These are phyloP conservation scores for Triplophysa bombifrons DNA, from an alignment of 2,797 vertebrate species.

Conservation along the genomic window DNA sequence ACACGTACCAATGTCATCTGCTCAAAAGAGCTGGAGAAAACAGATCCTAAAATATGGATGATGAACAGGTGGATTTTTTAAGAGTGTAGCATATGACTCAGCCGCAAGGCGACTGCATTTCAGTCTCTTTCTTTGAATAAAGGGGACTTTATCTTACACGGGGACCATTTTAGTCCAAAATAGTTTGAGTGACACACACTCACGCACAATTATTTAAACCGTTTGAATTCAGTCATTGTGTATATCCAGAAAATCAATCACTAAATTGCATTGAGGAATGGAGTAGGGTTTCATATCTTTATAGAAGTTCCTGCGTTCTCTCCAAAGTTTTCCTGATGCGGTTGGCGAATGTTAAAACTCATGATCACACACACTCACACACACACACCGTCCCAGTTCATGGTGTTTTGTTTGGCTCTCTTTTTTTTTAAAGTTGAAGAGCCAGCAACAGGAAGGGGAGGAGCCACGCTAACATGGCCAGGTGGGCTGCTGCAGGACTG, in stretches of 20 bases:
- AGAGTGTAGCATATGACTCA: background rate
- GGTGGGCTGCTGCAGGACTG: slow-evolving; percentile 52
- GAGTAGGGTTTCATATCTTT: slow-evolving; percentile 24
- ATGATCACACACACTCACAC: slow-evolving; percentile 41
- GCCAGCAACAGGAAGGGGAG: slow-evolving; percentile 56
- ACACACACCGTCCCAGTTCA: slow-evolving; percentile 45
- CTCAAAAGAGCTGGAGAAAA: slow-evolving; percentile 44
- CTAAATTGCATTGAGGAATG: slow-evolving; percentile 44
- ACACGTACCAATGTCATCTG: slow-evolving; percentile 33
- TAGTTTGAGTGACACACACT: background rate
- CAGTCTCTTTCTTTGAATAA: background rate
- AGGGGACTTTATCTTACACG: slow-evolving; percentile 23
- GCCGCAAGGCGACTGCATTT: slow-evolving; percentile 3
- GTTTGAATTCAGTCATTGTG: slow-evolving; percentile 37
- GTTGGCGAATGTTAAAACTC: slow-evolving; percentile 39
- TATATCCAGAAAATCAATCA: slow-evolving; percentile 46
- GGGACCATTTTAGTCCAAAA: slow-evolving; percentile 25
- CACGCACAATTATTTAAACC: slow-evolving; percentile 25
- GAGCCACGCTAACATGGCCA: slow-evolving; percentile 60
- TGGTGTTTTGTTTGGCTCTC: slow-evolving; percentile 44
- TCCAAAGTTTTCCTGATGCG: slow-evolving; percentile 35
- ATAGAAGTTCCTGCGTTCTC: slow-evolving; percentile 30
- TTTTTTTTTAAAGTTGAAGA: slow-evolving; percentile 61
- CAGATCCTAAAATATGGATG: slow-evolving; percentile 44
- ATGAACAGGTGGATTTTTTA: slow-evolving; percentile 20